Percentiles rank a stretch among this genome's conserved stretches.
These are phyloP conservation scores for Chloropsis hardwickii DNA, from an alignment of 2,113 vertebrate species.

Conservation along the genomic window DNA sequence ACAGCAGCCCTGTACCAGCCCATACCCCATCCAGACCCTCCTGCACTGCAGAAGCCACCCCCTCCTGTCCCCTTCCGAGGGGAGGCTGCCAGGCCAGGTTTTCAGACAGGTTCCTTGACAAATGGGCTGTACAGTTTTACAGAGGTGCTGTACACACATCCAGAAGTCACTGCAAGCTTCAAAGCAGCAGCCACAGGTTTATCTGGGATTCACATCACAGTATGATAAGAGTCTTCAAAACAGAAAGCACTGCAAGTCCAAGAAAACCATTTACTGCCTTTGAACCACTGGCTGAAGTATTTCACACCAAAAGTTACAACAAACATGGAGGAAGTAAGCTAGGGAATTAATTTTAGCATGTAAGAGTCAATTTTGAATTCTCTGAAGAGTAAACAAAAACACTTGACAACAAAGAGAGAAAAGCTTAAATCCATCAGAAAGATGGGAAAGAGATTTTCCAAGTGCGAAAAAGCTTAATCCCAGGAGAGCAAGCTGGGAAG, in stretches of 20 bases:
- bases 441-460: neutral
- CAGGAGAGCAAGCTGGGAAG: neutral
- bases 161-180: neutral
- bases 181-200: neutral
- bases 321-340: fast-evolving
- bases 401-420: neutral
- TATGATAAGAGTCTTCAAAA: neutral
- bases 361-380: neutral
- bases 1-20: neutral
- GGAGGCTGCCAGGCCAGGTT: neutral
- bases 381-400: neutral
- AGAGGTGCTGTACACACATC: neutral
- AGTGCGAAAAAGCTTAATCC: neutral
- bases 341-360: neutral
- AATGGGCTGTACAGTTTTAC: neutral
- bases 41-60: neutral
- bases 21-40: neutral
- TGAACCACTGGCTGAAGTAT: neutral
- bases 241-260: neutral
- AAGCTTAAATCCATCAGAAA: neutral
- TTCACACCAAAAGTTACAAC: neutral
- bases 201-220: neutral
- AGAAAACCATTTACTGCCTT: neutral
- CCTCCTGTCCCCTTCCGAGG: neutral
- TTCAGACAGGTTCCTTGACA: neutral